These are phyloP conservation scores for Copidosoma aretas DNA, from an alignment of 2,888 invertebrate genomes.

Conservation along the genomic window DNA sequence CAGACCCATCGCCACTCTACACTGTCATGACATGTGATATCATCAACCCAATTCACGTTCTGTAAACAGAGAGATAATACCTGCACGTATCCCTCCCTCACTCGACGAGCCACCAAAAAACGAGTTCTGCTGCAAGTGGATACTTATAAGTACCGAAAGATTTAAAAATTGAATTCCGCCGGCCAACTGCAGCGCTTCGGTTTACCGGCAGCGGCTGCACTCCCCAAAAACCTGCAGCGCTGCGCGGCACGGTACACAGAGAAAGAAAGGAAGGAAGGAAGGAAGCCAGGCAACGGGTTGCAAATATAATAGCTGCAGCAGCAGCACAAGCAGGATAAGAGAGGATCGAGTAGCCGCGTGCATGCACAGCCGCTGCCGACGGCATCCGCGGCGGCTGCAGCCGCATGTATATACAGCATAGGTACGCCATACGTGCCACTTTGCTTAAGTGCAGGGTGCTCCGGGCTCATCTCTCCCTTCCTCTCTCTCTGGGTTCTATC, in stretches of 20 bases:
- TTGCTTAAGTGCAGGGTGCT: conserved; percentile 54
- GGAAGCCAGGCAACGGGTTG: conserved; percentile 3
- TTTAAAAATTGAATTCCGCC: conserved; percentile 17
- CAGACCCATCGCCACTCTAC: too few relatives aligned
- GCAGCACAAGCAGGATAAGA: neutral
- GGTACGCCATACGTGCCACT: conserved; percentile 52
- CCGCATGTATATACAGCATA: too few relatives aligned
- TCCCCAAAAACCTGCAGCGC: conserved; percentile 2
- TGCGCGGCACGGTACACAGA: too few relatives aligned
- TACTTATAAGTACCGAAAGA: too few relatives aligned
- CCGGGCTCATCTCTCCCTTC: conserved; percentile 21
- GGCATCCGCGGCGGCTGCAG: conserved; percentile 40
- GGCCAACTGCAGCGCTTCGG: neutral
- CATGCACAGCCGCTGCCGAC: conserved; percentile 35
- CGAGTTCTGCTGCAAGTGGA: too few relatives aligned
- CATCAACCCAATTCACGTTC: too few relatives aligned
- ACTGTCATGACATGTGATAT: too few relatives aligned
- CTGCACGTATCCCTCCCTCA: too few relatives aligned
- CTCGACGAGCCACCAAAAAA: too few relatives aligned
- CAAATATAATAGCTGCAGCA: neutral
- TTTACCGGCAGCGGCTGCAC: neutral
- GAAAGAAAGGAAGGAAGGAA: neutral
- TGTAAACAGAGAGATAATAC: too few relatives aligned
- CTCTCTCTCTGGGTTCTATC: conserved; percentile 21
- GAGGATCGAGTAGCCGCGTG: conserved; percentile 6